phyloP scores from a whole-genome alignment of 2,797 vertebrate genomes.

The Poeciliopsis gracilis region DNA sequence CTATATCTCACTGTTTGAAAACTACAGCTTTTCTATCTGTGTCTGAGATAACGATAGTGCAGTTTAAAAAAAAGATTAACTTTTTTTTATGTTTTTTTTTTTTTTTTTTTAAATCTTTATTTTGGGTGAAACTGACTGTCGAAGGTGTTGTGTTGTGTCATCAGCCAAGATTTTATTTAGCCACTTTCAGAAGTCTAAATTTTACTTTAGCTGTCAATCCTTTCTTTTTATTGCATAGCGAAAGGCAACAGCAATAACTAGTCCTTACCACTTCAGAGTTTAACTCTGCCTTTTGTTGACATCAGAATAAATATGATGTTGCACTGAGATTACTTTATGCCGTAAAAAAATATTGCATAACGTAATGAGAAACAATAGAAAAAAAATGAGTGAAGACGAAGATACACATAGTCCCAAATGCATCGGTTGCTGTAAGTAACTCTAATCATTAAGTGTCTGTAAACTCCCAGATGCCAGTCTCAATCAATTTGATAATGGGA shows the following conservation, averaged over 20 bases:
- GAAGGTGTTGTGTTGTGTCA: not conserved
- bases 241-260: not conserved
- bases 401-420: not conserved
- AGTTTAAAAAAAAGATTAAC: not conserved
- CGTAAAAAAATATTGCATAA: not conserved
- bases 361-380: not conserved
- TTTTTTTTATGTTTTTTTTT: not conserved
- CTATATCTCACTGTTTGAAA: not conserved
- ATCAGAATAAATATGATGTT: not conserved
- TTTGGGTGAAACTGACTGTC: not conserved
- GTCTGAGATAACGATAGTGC: not conserved
- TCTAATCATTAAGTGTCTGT: not conserved
- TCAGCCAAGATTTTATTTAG: not conserved
- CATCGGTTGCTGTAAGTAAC: not conserved
- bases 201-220: not conserved
- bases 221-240: not conserved
- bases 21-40: not conserved
- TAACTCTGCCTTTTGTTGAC: not conserved
- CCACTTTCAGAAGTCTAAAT: not conserved
- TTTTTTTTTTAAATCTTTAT: not conserved
- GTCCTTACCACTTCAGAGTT: not conserved
- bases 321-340: not conserved
- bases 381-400: not conserved
- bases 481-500: not conserved
- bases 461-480: not conserved